Evolutionary conservation across 2,797 vertebrate species (phyloP).

Genomic region (Poeciliopsis infans): DNA sequence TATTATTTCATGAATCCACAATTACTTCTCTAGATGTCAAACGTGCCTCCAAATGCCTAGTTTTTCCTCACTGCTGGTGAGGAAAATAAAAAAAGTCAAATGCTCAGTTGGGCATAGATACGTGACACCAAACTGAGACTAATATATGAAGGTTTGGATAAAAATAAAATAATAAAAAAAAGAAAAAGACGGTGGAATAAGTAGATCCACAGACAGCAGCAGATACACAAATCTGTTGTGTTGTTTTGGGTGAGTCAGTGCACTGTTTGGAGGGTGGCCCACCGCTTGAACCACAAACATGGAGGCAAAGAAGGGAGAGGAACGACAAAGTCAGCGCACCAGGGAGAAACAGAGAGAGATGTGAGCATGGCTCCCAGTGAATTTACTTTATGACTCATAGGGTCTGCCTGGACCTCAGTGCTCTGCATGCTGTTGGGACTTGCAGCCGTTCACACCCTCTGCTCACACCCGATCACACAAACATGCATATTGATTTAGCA

Average conservation of each 20-base stretch:
- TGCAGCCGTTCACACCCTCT: slow-evolving; percentile 35
- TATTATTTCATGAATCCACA: background rate
- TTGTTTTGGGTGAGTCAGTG: slow-evolving; percentile 59
- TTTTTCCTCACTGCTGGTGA: background rate
- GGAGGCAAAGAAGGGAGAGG: slow-evolving; percentile 34
- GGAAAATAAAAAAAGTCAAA: background rate
- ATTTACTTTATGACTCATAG: slow-evolving; percentile 71
- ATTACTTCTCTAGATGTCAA: background rate
- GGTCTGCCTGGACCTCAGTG: slow-evolving; percentile 79
- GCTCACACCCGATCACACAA: slow-evolving; percentile 22
- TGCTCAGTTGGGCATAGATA: background rate
- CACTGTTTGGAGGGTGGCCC: slow-evolving; percentile 43
- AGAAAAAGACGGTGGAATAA: slow-evolving; percentile 5
- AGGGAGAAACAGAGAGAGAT: slow-evolving; percentile 40
- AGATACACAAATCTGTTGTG: slow-evolving; percentile 43
- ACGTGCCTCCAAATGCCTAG: background rate
- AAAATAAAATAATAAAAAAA: background rate
- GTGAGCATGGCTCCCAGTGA: slow-evolving; percentile 49
- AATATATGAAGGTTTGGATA: background rate
- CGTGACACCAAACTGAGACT: background rate
- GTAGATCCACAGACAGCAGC: slow-evolving; percentile 24
- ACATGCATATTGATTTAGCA: slow-evolving; percentile 33
- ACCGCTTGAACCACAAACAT: slow-evolving; percentile 46
- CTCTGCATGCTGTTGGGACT: slow-evolving; percentile 52
- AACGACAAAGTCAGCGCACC: slow-evolving; percentile 41